phyloP scores from a whole-genome alignment of 2,113 vertebrate species.

The Himantopus leucocephalus region DNA sequence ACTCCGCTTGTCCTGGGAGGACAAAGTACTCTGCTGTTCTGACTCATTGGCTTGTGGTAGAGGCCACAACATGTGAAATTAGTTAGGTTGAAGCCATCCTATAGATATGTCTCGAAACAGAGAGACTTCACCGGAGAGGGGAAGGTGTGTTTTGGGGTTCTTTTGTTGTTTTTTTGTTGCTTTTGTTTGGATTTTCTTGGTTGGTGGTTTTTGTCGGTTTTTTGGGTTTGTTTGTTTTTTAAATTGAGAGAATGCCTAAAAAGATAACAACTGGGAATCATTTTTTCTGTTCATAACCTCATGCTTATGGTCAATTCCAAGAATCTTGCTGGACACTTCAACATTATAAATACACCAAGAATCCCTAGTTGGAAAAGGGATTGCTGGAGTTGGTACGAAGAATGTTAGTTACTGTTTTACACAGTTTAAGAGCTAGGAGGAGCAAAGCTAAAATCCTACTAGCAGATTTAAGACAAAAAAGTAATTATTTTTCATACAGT shows the following conservation, averaged over 20 bases:
- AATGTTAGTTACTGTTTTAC: not conserved
- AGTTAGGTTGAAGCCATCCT: not conserved
- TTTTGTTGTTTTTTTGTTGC: accelerated
- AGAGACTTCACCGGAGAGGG: not conserved
- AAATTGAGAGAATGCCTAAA: not conserved
- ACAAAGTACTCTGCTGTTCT: not conserved
- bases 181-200: not conserved
- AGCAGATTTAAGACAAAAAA: not conserved
- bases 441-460: not conserved
- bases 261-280: not conserved
- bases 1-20: not conserved
- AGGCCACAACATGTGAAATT: not conserved
- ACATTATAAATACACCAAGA: not conserved
- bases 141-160: not conserved
- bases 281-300: not conserved
- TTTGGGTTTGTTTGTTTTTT: not conserved
- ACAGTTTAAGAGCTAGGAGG: not conserved
- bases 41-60: not conserved
- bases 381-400: not conserved
- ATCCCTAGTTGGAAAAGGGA: not conserved
- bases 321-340: not conserved
- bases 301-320: not conserved
- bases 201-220: not conserved
- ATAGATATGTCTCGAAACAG: not conserved
- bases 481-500: not conserved